These are phyloP conservation scores for Hyposoter dolosus DNA, from an alignment of 2,888 invertebrate genomes.

Conservation along the genomic window DNA sequence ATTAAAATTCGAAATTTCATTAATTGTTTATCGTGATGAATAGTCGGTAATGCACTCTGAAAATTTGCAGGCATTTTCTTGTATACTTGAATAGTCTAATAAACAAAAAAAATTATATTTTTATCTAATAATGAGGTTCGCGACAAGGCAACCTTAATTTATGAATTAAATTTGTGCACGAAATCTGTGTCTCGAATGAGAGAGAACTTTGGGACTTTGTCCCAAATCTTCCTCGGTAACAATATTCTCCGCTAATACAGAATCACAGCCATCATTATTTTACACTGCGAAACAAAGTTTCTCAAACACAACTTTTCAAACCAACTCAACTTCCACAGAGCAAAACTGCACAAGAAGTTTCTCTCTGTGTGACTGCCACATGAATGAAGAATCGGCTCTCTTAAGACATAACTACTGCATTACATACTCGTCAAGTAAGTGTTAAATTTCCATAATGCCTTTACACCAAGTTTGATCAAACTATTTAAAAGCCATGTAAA, in stretches of 20 bases:
- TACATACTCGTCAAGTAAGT: background rate
- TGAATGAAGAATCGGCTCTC: constrained; percentile 8
- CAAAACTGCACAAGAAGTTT: background rate
- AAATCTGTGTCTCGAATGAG: background rate
- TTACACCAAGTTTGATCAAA: background rate
- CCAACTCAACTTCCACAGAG: background rate
- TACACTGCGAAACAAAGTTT: background rate
- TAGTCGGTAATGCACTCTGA: too few species aligned
- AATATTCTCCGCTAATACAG: background rate
- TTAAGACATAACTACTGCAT: background rate
- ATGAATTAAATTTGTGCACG: background rate
- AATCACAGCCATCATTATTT: background rate
- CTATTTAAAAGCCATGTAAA: background rate
- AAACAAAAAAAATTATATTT: too few species aligned
- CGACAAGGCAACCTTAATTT: too few species aligned
- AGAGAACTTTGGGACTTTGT: background rate
- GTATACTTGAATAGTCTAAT: too few species aligned
- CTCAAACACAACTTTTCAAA: background rate
- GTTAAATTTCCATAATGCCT: background rate
- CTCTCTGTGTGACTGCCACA: background rate
- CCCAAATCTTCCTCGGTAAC: background rate
- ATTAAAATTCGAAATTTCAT: too few species aligned
- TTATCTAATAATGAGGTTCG: too few species aligned
- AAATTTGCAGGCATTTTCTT: too few species aligned
- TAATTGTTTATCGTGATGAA: too few species aligned